These are phyloP conservation scores for Pterostichus madidus DNA, from an alignment of 2,888 invertebrate genomes.

Conservation along the genomic window DNA sequence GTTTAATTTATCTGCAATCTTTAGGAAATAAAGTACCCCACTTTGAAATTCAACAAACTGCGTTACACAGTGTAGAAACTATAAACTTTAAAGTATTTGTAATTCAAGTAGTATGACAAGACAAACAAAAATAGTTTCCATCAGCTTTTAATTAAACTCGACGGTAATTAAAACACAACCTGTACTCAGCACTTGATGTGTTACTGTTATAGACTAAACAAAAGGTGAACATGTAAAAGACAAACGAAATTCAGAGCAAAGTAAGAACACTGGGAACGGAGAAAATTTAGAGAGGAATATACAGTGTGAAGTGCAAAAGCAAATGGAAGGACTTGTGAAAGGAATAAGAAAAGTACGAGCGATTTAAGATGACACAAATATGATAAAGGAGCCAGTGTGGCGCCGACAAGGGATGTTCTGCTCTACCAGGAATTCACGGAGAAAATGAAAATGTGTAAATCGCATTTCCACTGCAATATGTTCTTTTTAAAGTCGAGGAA, in stretches of 20 bases:
- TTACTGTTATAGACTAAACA: conserved; percentile 15
- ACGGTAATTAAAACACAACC: conserved; percentile 28
- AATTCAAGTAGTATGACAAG: conserved; percentile 41
- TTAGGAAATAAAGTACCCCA: no score
- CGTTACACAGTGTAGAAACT: background rate
- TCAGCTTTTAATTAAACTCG: conserved; percentile 29
- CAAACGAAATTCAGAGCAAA: conserved; percentile 16
- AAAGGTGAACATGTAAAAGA: background rate
- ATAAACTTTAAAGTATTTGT: conserved; percentile 40
- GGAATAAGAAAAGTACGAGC: conserved; percentile 28
- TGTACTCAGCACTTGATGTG: conserved; percentile 19
- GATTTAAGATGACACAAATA: conserved; percentile 55
- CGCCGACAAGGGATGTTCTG: background rate
- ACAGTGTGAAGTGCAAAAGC: background rate
- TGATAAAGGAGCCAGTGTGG: conserved; percentile 30
- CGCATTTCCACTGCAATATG: conserved; percentile 16
- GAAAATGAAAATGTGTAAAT: conserved; percentile 34
- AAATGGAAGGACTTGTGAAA: conserved; percentile 18
- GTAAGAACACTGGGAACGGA: background rate
- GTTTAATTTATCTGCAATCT: no score
- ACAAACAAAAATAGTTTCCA: conserved; percentile 49
- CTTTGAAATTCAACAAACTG: background rate
- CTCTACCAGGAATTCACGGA: conserved; percentile 13
- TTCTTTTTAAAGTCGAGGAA: conserved; percentile 29
- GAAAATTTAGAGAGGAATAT: no score